phyloP scores from a whole-genome alignment of 2,113 vertebrate species.

The Chaetorhynchus papuensis region DNA sequence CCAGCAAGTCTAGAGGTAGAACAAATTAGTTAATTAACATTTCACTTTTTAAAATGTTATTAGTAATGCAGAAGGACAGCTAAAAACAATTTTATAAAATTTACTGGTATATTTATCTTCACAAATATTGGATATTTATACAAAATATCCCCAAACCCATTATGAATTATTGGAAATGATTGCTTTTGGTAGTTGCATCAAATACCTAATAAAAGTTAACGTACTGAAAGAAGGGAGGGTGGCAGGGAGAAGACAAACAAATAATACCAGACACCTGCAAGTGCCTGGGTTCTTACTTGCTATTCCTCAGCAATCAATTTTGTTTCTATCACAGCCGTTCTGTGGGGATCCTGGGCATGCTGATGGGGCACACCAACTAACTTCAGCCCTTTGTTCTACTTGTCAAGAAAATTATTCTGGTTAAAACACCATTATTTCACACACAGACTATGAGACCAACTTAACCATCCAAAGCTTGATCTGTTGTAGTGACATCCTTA shows the following conservation, averaged over 20 bases:
- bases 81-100: neutral
- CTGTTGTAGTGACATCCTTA: neutral
- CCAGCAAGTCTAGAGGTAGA: neutral
- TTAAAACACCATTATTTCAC: neutral
- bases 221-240: neutral
- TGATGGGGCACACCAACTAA: neutral
- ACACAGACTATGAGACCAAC: neutral
- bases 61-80: neutral
- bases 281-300: neutral
- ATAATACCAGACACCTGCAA: neutral
- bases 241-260: neutral
- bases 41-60: neutral
- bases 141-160: neutral
- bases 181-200: neutral
- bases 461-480: neutral
- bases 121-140: neutral
- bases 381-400: neutral
- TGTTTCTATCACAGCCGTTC: neutral
- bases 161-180: neutral
- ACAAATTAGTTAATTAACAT: neutral
- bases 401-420: neutral
- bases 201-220: neutral
- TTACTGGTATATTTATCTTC: neutral
- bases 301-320: neutral
- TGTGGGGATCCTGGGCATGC: neutral